Evolutionary conservation across 1,140 invertebrate species (phyloP).

Genomic region (Anadara kagoshimensis): DNA sequence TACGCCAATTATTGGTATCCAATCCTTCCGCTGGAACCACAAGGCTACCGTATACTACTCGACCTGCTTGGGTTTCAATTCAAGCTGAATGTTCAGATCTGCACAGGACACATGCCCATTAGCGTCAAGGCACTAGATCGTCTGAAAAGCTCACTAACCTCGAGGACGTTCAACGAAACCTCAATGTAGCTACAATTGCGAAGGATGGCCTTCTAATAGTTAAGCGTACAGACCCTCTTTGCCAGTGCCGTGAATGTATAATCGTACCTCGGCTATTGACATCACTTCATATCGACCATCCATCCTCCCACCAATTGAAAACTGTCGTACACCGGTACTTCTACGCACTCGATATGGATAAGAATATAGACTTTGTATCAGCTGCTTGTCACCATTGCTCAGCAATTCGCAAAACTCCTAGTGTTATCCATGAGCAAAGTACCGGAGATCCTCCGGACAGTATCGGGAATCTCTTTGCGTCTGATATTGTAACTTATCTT

Average conservation of each 20-base stretch:
- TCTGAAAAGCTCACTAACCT: constrained; percentile 21
- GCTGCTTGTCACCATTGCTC: too few species aligned
- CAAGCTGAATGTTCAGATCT: constrained; percentile 17
- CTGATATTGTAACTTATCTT: too few species aligned
- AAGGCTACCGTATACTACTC: constrained; percentile 3
- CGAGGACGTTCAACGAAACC: constrained; percentile 37
- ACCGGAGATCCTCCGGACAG: too few species aligned
- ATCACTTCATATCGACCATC: constrained; percentile 42
- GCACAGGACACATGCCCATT: too few species aligned
- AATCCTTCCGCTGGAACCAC: not conserved
- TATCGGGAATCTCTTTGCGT: too few species aligned
- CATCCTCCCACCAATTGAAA: constrained; percentile 33
- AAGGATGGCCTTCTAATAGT: constrained; percentile 34
- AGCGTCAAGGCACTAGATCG: constrained; percentile 10
- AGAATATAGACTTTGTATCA: too few species aligned
- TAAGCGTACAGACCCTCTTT: constrained; percentile 12
- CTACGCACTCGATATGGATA: constrained; percentile 44
- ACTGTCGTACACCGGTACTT: constrained; percentile 34
- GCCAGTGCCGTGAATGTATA: constrained; percentile 30
- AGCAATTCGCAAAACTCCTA: too few species aligned
- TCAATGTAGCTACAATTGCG: constrained; percentile 18
- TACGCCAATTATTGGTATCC: not conserved
- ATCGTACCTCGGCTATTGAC: constrained; percentile 41
- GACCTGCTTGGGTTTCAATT: constrained; percentile 7
- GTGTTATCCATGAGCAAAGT: constrained; percentile 30